Conservation (phyloP, 1,140 invertebrate species). For the Cardiocondyla obscurior region DNA sequence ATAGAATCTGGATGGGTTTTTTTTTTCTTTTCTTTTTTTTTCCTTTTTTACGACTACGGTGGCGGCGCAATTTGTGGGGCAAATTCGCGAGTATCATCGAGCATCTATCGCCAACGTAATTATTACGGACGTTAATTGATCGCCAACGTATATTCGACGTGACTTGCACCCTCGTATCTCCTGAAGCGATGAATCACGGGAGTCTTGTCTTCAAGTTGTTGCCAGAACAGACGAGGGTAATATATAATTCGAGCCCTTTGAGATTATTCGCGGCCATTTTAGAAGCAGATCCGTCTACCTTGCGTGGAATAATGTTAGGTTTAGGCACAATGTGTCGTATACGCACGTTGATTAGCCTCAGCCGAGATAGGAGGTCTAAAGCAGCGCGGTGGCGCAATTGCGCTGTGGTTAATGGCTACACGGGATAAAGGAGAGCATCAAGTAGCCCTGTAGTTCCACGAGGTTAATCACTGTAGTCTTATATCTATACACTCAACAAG, state of each 20-base stretch:
- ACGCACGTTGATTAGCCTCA: slow-evolving; percentile 42
- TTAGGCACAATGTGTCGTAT: slow-evolving; percentile 39
- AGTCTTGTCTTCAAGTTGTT: slow-evolving; percentile 21
- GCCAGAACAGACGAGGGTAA: background rate
- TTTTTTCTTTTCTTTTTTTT: slow-evolving; percentile 2
- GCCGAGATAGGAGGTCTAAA: background rate
- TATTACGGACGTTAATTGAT: slow-evolving; percentile 30
- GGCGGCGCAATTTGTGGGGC: background rate
- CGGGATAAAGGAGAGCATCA: slow-evolving; percentile 34
- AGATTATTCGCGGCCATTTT: background rate
- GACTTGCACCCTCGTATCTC: slow-evolving; percentile 4
- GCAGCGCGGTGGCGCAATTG: slow-evolving; percentile 39
- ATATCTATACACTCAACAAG: background rate
- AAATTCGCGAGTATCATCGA: slow-evolving; percentile 8
- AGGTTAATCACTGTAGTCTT: slow-evolving; percentile 46
- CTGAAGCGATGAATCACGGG: slow-evolving; percentile 2
- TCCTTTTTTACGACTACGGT: background rate
- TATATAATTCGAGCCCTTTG: slow-evolving; percentile 32
- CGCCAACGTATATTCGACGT: background rate
- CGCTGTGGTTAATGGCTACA: slow-evolving; percentile 48
- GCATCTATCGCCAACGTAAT: background rate
- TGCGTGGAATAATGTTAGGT: slow-evolving; percentile 41
- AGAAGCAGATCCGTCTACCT: background rate
- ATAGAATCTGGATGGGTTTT: slow-evolving; percentile 2
- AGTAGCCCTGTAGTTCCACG: background rate